A percentile compares a stretch with the other conserved stretches of the same genome.
These are phyloP conservation scores for Chlamydotis undulata DNA, from an alignment of 2,113 vertebrate genomes.

Conservation along the genomic window DNA sequence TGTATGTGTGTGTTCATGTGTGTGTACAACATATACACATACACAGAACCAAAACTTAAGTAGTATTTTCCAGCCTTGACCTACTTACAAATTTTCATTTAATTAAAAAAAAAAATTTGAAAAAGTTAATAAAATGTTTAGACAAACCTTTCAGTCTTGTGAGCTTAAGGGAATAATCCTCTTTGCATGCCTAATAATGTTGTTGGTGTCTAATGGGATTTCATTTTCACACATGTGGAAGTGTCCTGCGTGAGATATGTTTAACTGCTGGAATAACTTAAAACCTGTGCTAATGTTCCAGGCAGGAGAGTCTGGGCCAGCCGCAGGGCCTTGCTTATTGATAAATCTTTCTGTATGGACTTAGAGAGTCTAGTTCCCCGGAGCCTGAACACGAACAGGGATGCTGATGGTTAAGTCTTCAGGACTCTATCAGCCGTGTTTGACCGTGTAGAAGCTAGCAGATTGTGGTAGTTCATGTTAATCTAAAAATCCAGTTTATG, in stretches of 20 bases:
- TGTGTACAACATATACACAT: neutral
- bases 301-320: conserved; percentile 65
- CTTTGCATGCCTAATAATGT: conserved; percentile 51
- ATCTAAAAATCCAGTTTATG: neutral
- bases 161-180: conserved; percentile 50
- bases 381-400: conserved; percentile 56
- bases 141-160: conserved; percentile 42
- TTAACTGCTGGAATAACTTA: conserved; percentile 66
- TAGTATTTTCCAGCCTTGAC: conserved; percentile 24
- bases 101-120: conserved; percentile 54
- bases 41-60: neutral
- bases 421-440: neutral
- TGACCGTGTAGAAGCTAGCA: neutral
- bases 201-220: conserved; percentile 76
- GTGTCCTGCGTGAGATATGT: conserved; percentile 45
- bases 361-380: conserved; percentile 49
- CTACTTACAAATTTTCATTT: conserved; percentile 44
- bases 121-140: conserved; percentile 67
- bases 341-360: conserved; percentile 76
- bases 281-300: conserved; percentile 76
- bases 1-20: rapidly evolving
- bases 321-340: conserved; percentile 66
- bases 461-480: neutral
- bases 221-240: conserved; percentile 68
- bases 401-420: neutral